phyloP scores from a whole-genome alignment of 1,140 invertebrate species.

The Zaprionus africanus region DNA sequence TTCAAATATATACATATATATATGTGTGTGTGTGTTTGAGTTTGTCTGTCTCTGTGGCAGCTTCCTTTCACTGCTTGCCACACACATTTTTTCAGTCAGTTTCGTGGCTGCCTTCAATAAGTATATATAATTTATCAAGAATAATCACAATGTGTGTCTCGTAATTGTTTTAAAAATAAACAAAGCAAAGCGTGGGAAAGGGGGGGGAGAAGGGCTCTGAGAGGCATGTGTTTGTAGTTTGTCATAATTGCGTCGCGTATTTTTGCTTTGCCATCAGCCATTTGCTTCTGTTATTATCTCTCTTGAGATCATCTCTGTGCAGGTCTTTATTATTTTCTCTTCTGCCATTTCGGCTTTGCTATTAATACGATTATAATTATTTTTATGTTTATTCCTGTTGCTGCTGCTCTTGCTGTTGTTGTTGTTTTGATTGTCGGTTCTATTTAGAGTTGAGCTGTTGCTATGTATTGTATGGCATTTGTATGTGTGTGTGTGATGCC shows the following conservation, averaged over 20 bases:
- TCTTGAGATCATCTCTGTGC: slow-evolving; percentile 52
- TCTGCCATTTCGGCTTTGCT: slow-evolving; percentile 35
- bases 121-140: slow-evolving; percentile 16
- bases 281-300: slow-evolving; percentile 54
- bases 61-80: slow-evolving; percentile 48
- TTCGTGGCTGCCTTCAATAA: slow-evolving; percentile 3
- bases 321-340: slow-evolving; percentile 41
- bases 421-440: slow-evolving; percentile 8
- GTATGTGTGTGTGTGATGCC: slow-evolving; percentile 19
- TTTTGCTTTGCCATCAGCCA: slow-evolving; percentile 37
- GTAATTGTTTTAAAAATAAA: slow-evolving; percentile 66
- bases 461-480: slow-evolving; percentile 53
- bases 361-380: slow-evolving; percentile 62
- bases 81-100: slow-evolving; percentile 15
- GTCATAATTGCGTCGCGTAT: slow-evolving; percentile 69
- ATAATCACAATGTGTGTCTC: slow-evolving; percentile 30
- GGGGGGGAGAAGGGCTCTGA: too few species aligned
- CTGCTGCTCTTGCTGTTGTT: slow-evolving; percentile 27
- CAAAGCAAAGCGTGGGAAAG: slow-evolving; percentile 7
- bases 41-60: slow-evolving; percentile 11
- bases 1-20: slow-evolving; percentile 42
- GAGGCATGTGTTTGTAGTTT: slow-evolving; percentile 24
- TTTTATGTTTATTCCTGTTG: slow-evolving; percentile 54
- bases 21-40: slow-evolving; percentile 4
- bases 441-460: slow-evolving; percentile 35